Conservation (phyloP, 2,797 vertebrate genomes). For the Lophius americanus region DNA sequence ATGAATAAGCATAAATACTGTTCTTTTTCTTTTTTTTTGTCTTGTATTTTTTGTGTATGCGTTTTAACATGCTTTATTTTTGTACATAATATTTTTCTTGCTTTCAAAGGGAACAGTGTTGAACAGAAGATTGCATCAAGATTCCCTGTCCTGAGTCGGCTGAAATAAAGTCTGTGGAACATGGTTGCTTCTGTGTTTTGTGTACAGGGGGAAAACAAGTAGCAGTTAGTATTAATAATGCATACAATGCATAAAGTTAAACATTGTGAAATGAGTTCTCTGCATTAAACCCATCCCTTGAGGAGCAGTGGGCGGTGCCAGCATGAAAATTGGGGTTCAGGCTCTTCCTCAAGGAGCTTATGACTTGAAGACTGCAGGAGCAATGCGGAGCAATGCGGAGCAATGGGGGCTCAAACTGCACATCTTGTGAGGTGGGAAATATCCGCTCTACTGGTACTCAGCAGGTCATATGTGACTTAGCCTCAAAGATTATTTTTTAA, state of each 20-base stretch:
- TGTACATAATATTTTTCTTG: conserved; percentile 12
- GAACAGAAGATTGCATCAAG: conserved; percentile 65
- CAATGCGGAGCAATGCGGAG: too few species aligned
- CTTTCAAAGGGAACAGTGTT: conserved; percentile 75
- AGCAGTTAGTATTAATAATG: neutral
- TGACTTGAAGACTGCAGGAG: too few species aligned
- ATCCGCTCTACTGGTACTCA: too few species aligned
- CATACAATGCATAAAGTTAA: neutral
- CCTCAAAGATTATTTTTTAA: too few species aligned
- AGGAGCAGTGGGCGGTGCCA: too few species aligned
- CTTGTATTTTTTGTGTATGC: conserved; percentile 69
- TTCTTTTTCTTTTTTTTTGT: conserved; percentile 44
- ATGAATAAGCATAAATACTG: conserved; percentile 49
- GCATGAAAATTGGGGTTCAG: too few species aligned
- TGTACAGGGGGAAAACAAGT: neutral
- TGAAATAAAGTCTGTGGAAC: conserved; percentile 77
- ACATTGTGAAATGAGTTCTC: too few species aligned
- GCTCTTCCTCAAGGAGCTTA: too few species aligned
- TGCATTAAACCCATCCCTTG: too few species aligned
- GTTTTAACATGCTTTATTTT: conserved; percentile 25
- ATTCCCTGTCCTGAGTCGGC: conserved; percentile 62
- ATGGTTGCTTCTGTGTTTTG: conserved; percentile 19
- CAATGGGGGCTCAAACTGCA: too few species aligned
- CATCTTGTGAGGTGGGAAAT: too few species aligned
- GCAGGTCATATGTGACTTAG: too few species aligned